Conservation (phyloP, 2,113 vertebrate species). For the rabbit (Oryctolagus cuniculus) region mOryCun1.1 NC_091434.1:147939001-147939500, state of each 20-base stretch:
- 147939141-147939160: background rate
- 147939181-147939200: background rate
- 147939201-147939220: background rate
- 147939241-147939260: too few relatives aligned
- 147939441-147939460: background rate
- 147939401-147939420: background rate
- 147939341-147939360: background rate
- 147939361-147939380: background rate
- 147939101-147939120: background rate
- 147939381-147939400: background rate
- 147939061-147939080: background rate
- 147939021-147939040: background rate
- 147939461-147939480: background rate
- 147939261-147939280: background rate
- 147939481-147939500: background rate
- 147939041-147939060: background rate
- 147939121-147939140: background rate
- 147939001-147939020: too few relatives aligned
- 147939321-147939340: background rate
- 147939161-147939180: background rate
- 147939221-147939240: background rate
- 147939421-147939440: background rate
- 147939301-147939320: background rate
- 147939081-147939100: background rate
- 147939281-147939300: background rate